These are phyloP conservation scores for Heterohyrax brucei DNA, from an alignment of 2,797 vertebrate species.

Conservation along the genomic window DNA sequence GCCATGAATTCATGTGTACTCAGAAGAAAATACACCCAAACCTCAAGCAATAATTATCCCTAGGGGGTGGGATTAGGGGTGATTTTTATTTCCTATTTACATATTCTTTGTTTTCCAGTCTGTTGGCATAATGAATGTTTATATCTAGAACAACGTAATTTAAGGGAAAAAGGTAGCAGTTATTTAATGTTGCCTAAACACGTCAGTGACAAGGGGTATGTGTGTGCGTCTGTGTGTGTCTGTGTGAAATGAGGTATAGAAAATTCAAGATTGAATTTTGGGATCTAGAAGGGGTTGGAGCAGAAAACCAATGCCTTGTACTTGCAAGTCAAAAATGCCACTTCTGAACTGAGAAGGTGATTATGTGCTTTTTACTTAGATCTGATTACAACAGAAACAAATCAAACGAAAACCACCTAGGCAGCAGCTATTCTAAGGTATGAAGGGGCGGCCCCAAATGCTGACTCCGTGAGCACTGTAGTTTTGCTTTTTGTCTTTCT, in stretches of 20 bases:
- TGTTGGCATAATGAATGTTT: conserved; percentile 38
- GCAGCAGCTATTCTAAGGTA: not conserved
- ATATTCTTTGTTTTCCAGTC: not conserved
- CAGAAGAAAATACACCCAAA: conserved; percentile 10
- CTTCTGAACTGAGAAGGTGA: not conserved
- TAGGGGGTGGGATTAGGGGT: not conserved
- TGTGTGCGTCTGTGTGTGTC: not conserved
- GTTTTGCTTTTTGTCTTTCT: not conserved
- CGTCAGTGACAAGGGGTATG: not conserved
- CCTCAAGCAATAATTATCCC: not conserved
- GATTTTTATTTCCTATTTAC: conserved; percentile 20
- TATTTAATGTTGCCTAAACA: not conserved
- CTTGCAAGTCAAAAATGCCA: conserved; percentile 4
- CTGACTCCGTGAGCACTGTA: not conserved
- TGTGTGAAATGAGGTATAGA: not conserved
- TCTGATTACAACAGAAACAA: conserved; percentile 4
- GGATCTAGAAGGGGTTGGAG: not conserved
- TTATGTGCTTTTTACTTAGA: conserved; percentile 10
- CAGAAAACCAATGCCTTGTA: conserved; percentile 45
- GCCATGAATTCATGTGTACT: too few relatives aligned
- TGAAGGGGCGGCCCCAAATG: not conserved
- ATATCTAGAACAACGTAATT: not conserved
- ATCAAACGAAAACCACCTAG: not conserved
- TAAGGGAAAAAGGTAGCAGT: not conserved
- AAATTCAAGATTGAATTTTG: conserved; percentile 6